A percentile compares a stretch with the other conserved stretches of the same genome.
Evolutionary conservation across 2,113 vertebrate species (phyloP).

Genomic region (Pterophyllum scalare): DNA sequence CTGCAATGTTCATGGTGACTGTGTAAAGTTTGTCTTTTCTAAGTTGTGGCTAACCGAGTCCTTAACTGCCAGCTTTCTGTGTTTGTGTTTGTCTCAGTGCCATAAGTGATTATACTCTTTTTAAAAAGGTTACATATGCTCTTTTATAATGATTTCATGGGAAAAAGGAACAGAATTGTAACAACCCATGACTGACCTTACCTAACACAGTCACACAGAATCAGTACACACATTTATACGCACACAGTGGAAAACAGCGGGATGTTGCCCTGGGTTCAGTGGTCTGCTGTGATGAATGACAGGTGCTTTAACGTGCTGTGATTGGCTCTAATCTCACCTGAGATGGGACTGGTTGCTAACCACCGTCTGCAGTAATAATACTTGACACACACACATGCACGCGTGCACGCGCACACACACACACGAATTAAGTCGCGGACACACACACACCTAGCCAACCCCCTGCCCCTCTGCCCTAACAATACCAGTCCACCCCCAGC

Average conservation of each 20-base stretch:
- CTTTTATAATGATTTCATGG: slow-evolving; percentile 49
- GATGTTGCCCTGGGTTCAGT: slow-evolving; percentile 38
- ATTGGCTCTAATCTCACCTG: slow-evolving; percentile 78
- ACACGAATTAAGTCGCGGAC: background rate
- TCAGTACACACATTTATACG: slow-evolving; percentile 48
- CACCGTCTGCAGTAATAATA: slow-evolving; percentile 28
- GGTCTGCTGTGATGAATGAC: slow-evolving; percentile 69
- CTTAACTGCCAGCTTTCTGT: slow-evolving; percentile 19
- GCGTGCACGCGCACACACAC: too few relatives aligned
- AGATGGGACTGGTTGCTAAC: slow-evolving; percentile 36
- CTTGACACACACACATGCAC: slow-evolving; percentile 16
- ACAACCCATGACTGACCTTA: slow-evolving; percentile 66
- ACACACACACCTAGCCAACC: slow-evolving; percentile 39
- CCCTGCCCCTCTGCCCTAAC: slow-evolving; percentile 33
- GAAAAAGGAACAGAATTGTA: slow-evolving; percentile 26
- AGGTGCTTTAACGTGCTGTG: slow-evolving; percentile 67
- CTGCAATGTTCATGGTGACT: slow-evolving; percentile 68
- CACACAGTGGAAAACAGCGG: slow-evolving; percentile 55
- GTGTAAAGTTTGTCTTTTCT: slow-evolving; percentile 72
- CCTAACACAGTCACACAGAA: slow-evolving; percentile 51
- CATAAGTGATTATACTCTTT: slow-evolving; percentile 23
- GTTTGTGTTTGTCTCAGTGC: slow-evolving; percentile 38
- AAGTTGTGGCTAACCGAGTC: slow-evolving; percentile 57
- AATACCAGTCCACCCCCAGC: slow-evolving; percentile 14
- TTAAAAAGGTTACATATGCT: slow-evolving; percentile 31